These are phyloP conservation scores for Toxonevra muliebris DNA, from an alignment of 2,888 invertebrate genomes.

Conservation along the genomic window DNA sequence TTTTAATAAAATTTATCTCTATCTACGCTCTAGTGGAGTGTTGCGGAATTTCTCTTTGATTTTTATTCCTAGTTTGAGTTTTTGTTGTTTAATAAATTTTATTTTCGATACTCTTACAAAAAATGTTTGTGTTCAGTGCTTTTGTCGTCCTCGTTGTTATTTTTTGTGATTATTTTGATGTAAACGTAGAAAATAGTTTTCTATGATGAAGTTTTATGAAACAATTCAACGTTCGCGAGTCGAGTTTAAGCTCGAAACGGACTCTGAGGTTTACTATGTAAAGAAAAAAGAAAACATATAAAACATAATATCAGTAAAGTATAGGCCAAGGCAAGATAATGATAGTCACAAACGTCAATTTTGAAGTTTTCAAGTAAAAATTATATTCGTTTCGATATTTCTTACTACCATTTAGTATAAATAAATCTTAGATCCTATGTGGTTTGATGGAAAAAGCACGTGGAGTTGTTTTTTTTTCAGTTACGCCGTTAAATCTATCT, in stretches of 20 bases:
- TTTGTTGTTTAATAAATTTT: neutral
- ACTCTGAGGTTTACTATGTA: conserved; percentile 10
- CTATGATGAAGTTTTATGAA: conserved; percentile 7
- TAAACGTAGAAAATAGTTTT: conserved; percentile 17
- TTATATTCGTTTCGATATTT: too few relatives aligned
- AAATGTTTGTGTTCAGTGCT: conserved; percentile 4
- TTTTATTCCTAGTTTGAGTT: conserved; percentile 12
- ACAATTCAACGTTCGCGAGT: conserved; percentile 14
- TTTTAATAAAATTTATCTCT: conserved; percentile 44
- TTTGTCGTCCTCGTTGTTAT: conserved; percentile 16
- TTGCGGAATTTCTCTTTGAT: conserved; percentile 40
- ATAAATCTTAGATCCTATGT: too few relatives aligned
- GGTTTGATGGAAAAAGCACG: too few relatives aligned
- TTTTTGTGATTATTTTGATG: conserved; percentile 1
- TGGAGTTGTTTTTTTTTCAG: too few relatives aligned
- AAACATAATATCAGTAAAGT: neutral
- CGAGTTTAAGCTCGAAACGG: conserved; percentile 17
- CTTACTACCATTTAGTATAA: too few relatives aligned
- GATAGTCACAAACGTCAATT: neutral
- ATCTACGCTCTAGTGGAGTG: conserved; percentile 59
- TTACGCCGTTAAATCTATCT: too few relatives aligned
- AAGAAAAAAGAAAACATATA: conserved; percentile 8
- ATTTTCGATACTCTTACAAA: conserved; percentile 23
- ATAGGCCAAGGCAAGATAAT: neutral
- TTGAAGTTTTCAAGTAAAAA: too few relatives aligned